Evolutionary conservation across 1,140 invertebrate species (phyloP).

Genomic region (Temnothorax curvispinosus): DNA sequence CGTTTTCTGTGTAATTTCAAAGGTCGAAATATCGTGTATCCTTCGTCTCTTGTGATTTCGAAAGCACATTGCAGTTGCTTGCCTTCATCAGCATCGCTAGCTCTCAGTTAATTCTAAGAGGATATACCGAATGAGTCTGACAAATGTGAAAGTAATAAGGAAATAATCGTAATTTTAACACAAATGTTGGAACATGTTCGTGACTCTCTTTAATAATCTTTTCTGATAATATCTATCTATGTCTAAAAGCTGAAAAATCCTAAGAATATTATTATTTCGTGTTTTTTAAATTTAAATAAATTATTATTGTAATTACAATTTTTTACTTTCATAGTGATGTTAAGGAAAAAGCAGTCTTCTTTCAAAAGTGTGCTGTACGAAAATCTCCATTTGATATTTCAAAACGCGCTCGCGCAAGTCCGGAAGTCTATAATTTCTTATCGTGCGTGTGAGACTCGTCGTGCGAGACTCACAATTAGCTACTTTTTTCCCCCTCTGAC

Average conservation of each 20-base stretch:
- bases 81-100: background rate
- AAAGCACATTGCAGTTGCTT: background rate
- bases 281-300: background rate
- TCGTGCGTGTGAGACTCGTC: slow-evolving; percentile 16
- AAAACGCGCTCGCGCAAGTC: background rate
- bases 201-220: background rate
- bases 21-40: background rate
- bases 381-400: background rate
- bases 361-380: background rate
- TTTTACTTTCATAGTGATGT: background rate
- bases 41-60: background rate
- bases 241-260: background rate
- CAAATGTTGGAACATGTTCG: background rate
- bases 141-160: background rate
- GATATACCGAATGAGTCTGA: background rate
- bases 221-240: background rate
- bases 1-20: slow-evolving; percentile 4
- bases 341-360: background rate
- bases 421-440: slow-evolving; percentile 35
- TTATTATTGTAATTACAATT: background rate
- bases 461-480: slow-evolving; percentile 30
- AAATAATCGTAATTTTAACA: background rate
- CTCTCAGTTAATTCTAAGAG: background rate
- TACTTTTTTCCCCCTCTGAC: slow-evolving; percentile 26
- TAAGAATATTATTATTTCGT: background rate